Evolutionary conservation across 2,888 invertebrate species (phyloP).

Genomic region (Rotaria magnacalcarata): DNA sequence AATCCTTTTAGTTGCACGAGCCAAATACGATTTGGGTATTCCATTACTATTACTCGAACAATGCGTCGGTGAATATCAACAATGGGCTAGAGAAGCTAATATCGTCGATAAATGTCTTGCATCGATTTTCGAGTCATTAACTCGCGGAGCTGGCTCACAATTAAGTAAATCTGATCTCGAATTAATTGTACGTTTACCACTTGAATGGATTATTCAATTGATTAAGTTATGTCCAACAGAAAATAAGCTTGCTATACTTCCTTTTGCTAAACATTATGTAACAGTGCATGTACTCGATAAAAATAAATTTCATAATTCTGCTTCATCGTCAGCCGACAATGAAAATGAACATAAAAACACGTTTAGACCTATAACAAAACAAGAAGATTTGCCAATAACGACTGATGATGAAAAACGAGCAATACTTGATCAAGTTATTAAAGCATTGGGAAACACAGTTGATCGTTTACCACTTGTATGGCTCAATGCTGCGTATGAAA

Average conservation of each 20-base stretch:
- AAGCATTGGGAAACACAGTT: background rate
- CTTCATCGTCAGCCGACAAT: background rate
- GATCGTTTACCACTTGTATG: background rate
- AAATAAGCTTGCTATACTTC: background rate
- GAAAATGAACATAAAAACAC: background rate
- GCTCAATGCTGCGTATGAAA: background rate
- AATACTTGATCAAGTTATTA: slow-evolving; percentile 4
- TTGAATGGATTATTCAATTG: slow-evolving; percentile 43
- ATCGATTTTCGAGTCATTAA: slow-evolving; percentile 52
- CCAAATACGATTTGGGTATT: slow-evolving; percentile 40
- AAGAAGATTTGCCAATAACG: background rate
- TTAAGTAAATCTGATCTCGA: slow-evolving; percentile 29
- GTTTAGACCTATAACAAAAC: background rate
- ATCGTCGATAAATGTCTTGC: slow-evolving; percentile 51
- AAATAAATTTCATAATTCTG: background rate
- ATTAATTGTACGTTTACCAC: slow-evolving; percentile 38
- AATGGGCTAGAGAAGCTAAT: slow-evolving; percentile 52
- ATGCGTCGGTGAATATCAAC: slow-evolving; percentile 46
- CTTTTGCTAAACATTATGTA: background rate
- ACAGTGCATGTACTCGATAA: background rate
- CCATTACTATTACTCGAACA: slow-evolving; percentile 40
- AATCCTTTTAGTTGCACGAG: slow-evolving; percentile 49
- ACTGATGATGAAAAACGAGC: background rate
- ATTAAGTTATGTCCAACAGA: slow-evolving; percentile 26
- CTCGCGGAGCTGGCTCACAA: background rate